phyloP scores from a whole-genome alignment of 35 echinoderm and acorn worm genomes.

The Heliocidaris erythrogramma region DNA sequence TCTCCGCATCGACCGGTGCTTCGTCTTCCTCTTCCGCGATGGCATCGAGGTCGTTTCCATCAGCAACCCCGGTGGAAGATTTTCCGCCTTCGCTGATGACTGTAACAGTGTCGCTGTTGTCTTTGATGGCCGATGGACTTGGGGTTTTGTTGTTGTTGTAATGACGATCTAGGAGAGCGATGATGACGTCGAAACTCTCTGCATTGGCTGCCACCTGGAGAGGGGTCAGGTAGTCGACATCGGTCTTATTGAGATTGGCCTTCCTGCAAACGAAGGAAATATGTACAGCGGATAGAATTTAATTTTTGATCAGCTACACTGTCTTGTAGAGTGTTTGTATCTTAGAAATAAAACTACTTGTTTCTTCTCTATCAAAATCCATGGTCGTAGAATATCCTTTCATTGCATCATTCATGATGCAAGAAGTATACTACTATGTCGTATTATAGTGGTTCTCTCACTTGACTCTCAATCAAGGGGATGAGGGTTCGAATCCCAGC shows the following conservation, averaged over 20 bases:
- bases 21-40: neutral
- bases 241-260: neutral
- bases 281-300: no score
- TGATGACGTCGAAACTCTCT: conserved; percentile 16
- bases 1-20: neutral
- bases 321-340: no score
- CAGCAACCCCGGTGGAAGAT: neutral
- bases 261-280: neutral
- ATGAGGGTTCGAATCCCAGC: no score
- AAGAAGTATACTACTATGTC: no score
- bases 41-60: neutral
- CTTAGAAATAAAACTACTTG: no score
- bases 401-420: no score
- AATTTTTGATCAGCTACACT: no score
- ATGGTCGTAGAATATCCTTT: no score
- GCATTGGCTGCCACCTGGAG: conserved; percentile 17
- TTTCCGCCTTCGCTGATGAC: neutral
- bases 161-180: neutral
- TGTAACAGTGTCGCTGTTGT: neutral
- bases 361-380: no score
- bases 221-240: neutral
- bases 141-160: neutral
- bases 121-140: neutral
- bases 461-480: no score
- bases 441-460: no score